Conservation (phyloP, 2,113 vertebrate species). For the Puntigrus tetrazona region DNA sequence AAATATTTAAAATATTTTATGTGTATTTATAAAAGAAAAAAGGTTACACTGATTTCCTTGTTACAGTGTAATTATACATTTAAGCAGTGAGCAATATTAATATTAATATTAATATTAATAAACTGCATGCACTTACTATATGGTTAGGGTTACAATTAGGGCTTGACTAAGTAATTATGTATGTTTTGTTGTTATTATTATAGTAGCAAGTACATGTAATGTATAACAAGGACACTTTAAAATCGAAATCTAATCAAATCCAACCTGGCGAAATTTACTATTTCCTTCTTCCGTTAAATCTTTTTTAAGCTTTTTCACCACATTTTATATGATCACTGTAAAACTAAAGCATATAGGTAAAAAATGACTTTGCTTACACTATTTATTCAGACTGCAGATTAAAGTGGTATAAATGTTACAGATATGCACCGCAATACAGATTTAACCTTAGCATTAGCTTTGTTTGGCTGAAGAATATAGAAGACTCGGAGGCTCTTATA, state of each 20-base stretch:
- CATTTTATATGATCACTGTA: not conserved
- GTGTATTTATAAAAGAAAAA: not conserved
- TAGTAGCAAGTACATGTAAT: too few species aligned
- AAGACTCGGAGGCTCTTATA: not conserved
- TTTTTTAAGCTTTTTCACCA: not conserved
- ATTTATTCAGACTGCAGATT: not conserved
- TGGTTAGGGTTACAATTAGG: too few species aligned
- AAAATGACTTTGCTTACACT: not conserved
- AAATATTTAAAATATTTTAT: not conserved
- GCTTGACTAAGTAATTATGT: too few species aligned
- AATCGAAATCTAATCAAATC: not conserved
- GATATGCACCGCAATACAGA: not conserved
- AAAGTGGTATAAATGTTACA: not conserved
- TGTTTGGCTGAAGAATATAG: not conserved
- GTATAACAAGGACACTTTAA: too few species aligned
- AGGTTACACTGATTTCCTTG: too few species aligned
- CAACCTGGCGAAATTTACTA: not conserved
- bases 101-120: too few species aligned
- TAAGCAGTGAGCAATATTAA: too few species aligned
- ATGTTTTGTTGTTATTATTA: too few species aligned
- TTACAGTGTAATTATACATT: too few species aligned
- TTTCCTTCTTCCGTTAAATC: not conserved
- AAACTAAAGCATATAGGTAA: not conserved
- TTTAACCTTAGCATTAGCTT: not conserved
- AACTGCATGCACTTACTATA: too few species aligned